Evolutionary conservation across 2,797 vertebrate species (phyloP), one percentile per base, ranked within the genome.

Genomic region (Fundulus diaphanus): DNA sequence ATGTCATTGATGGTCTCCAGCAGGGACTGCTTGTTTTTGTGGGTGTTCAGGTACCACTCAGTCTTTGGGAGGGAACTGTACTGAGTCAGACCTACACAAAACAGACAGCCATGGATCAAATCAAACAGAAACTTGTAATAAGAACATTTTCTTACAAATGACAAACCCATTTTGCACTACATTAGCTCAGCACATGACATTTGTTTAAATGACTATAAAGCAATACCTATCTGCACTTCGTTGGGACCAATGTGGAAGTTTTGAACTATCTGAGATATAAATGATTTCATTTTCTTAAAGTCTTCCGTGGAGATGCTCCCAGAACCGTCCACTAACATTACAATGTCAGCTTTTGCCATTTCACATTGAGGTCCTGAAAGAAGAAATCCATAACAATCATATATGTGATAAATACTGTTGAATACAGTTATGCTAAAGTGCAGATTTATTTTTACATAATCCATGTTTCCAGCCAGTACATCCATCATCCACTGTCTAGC

Each of bases 1-100:
- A 29, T 27, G 11, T 0, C 11, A 11, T 56, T 12, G 8, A 56
- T 29, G 52, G 52, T n/a, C n/a, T 56, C 22, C 52, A 56, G 52
- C 52, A 56, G n/a, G n/a, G 52, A 56, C 52, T 56, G 52, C 11
- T 56, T 56, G 12, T 27, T 56, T 22, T 27, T 56, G 52, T 56
- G n/a, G n/a, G 20, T 56, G 52, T 56, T 56, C 52, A 56, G 52
- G 52, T 56, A 4, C 52, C 52, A 56, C 52, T 27, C n/a, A 29
- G 52, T 5, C 27, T 3, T 27, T 15, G 12, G n/a, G 1, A 1
- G 5, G n/a, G 0, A 0, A 29, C 52, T 56, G n/a, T 15, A 56
- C 52, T 56, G 52, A 56, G n/a, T 29, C 52, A 56, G 27, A 27
- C 52, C 52, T 56, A 15, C 52, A 6, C n/a, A 56, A 56, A n/a